Conservation (phyloP, 2,113 vertebrate genomes). For the Prochilodus magdalenae region DNA sequence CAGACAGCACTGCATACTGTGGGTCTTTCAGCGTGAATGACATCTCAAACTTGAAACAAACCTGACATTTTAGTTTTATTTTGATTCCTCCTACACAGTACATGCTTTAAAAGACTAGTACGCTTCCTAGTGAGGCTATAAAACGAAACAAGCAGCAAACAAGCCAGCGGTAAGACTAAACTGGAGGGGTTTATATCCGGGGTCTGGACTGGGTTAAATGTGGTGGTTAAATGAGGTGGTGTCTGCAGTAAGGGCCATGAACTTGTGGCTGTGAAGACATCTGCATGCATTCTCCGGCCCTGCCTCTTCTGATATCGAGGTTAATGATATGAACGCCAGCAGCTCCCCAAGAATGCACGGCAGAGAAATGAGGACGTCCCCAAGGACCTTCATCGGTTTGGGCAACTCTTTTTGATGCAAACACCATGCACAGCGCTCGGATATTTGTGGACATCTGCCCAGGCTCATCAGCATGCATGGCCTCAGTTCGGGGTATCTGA, state of each 20-base stretch:
- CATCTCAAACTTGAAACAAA: too few species aligned
- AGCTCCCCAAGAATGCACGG: conserved; percentile 55
- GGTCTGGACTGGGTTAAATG: conserved; percentile 26
- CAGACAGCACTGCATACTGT: too few species aligned
- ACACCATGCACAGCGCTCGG: conserved; percentile 56
- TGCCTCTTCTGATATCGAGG: conserved; percentile 54
- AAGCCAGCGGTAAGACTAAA: neutral
- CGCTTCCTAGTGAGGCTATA: neutral
- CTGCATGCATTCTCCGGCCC: conserved; percentile 55
- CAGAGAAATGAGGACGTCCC: conserved; percentile 59
- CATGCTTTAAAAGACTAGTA: neutral
- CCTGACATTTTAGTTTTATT: too few species aligned
- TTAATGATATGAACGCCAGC: conserved; percentile 56
- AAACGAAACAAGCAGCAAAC: neutral
- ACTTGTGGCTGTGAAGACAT: conserved; percentile 64
- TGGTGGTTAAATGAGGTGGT: conserved; percentile 28
- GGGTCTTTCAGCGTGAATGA: too few species aligned
- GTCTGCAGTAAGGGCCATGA: conserved; percentile 60
- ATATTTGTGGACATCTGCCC: conserved; percentile 71
- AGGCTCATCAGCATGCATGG: conserved; percentile 72
- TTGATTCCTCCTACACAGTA: too few species aligned
- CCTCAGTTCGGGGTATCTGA: conserved; percentile 67
- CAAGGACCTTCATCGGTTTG: conserved; percentile 56
- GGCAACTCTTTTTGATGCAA: conserved; percentile 56
- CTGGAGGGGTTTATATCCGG: too few species aligned